Conservation (phyloP, 2,888 invertebrate species). For the Zhengitettix transpicula region DNA sequence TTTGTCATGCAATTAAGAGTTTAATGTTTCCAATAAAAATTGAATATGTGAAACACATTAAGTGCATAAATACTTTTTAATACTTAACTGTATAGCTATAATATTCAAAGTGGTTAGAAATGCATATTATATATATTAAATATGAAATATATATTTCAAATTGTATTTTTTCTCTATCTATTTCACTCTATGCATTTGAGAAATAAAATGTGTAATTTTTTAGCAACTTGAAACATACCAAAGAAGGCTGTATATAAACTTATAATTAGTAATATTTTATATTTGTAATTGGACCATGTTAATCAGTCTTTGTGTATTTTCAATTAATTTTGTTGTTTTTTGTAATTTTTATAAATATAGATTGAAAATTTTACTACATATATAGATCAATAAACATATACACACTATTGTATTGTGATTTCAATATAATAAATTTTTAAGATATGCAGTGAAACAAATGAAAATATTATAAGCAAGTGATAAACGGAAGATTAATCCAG, state of each 20-base stretch:
- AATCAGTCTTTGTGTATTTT: neutral
- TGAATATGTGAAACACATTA: neutral
- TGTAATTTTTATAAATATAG: neutral
- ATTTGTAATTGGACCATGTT: neutral
- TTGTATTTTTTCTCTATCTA: neutral
- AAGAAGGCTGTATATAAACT: neutral
- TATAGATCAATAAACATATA: too few relatives aligned
- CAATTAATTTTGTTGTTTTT: neutral
- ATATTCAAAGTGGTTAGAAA: neutral
- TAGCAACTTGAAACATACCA: neutral
- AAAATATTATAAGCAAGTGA: too few relatives aligned
- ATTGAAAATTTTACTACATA: neutral
- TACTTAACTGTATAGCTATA: neutral
- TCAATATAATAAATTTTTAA: too few relatives aligned
- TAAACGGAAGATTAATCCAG: too few relatives aligned
- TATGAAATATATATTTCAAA: neutral
- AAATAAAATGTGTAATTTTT: neutral
- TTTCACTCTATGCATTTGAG: neutral
- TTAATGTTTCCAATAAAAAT: neutral
- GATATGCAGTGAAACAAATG: too few relatives aligned
- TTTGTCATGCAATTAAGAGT: too few relatives aligned
- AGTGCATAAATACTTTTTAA: neutral
- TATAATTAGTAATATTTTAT: neutral
- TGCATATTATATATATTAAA: neutral
- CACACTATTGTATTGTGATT: too few relatives aligned